phyloP scores from a whole-genome alignment of 2,797 vertebrate species.

The Pelochelys cantorii region DNA sequence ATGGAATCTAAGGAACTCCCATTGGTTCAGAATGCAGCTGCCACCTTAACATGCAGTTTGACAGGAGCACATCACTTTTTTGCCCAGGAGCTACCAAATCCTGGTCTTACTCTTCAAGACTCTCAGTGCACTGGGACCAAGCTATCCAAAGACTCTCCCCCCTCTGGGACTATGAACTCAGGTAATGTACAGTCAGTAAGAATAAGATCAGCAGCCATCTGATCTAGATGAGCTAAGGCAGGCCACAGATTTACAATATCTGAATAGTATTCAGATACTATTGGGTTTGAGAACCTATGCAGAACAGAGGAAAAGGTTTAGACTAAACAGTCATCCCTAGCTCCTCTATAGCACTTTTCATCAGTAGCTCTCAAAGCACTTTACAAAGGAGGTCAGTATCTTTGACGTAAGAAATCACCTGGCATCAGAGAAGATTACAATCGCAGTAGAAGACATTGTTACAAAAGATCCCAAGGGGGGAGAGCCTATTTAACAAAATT shows the following conservation, averaged over 20 bases:
- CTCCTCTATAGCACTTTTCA: not conserved
- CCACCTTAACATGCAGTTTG: not conserved
- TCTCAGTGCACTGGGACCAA: not conserved
- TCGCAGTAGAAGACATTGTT: not conserved
- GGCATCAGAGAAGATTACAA: not conserved
- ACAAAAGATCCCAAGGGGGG: not conserved
- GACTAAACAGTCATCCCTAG: not conserved
- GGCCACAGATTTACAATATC: not conserved
- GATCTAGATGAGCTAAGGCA: not conserved
- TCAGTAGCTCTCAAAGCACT: not conserved
- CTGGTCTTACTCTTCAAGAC: not conserved
- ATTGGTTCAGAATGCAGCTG: not conserved
- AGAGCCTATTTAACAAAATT: not conserved
- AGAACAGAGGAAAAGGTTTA: not conserved
- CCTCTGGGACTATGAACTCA: not conserved
- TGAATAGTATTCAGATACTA: accelerated
- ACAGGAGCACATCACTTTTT: not conserved
- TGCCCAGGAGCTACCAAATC: not conserved
- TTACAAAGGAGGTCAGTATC: not conserved
- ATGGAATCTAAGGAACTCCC: not conserved
- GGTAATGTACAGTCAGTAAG: accelerated
- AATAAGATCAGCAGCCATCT: not conserved
- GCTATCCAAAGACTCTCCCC: accelerated
- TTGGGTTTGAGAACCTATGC: not conserved
- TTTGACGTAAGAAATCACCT: not conserved